Evolutionary conservation across 2,888 invertebrate genomes (phyloP).

Genomic region (Aphodius granarius): DNA sequence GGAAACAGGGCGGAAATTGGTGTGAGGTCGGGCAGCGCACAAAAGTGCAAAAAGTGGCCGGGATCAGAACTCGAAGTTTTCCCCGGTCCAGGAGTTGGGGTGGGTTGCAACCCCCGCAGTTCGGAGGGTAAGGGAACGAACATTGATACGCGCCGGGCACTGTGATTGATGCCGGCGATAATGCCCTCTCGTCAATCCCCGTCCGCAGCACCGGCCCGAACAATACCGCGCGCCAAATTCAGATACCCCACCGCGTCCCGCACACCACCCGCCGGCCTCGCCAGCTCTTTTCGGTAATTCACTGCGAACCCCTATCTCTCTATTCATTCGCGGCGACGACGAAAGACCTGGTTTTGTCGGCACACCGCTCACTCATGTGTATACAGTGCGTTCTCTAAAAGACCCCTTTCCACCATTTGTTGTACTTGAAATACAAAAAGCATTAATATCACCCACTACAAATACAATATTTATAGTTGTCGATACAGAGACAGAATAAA

Average conservation of each 20-base stretch:
- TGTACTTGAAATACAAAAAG: background rate
- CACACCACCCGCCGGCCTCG: slow-evolving; percentile 19
- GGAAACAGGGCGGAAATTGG: slow-evolving; percentile 45
- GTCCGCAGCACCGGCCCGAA: slow-evolving; percentile 60
- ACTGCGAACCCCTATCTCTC: slow-evolving; percentile 50
- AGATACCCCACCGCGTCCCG: slow-evolving; percentile 33
- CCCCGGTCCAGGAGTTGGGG: background rate
- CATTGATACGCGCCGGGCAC: slow-evolving; percentile 52
- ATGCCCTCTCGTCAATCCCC: slow-evolving; percentile 59
- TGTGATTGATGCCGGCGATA: slow-evolving; percentile 58
- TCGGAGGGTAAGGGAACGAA: slow-evolving; percentile 51
- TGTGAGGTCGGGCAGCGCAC: slow-evolving; percentile 43
- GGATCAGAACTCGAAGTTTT: slow-evolving; percentile 29
- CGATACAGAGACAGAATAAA: no score
- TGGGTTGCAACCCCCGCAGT: slow-evolving; percentile 30
- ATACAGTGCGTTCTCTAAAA: background rate
- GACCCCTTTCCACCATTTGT: background rate
- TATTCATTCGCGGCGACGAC: slow-evolving; percentile 46
- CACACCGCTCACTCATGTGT: background rate
- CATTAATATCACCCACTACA: no score
- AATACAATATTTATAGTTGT: no score
- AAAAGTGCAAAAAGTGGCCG: slow-evolving; percentile 47
- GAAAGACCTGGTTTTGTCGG: slow-evolving; percentile 40
- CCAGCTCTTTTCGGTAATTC: slow-evolving; percentile 47
- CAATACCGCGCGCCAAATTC: slow-evolving; percentile 52